These are phyloP conservation scores for Dasyprocta punctata DNA, from an alignment of 2,113 vertebrate genomes.

Conservation along the genomic window DNA sequence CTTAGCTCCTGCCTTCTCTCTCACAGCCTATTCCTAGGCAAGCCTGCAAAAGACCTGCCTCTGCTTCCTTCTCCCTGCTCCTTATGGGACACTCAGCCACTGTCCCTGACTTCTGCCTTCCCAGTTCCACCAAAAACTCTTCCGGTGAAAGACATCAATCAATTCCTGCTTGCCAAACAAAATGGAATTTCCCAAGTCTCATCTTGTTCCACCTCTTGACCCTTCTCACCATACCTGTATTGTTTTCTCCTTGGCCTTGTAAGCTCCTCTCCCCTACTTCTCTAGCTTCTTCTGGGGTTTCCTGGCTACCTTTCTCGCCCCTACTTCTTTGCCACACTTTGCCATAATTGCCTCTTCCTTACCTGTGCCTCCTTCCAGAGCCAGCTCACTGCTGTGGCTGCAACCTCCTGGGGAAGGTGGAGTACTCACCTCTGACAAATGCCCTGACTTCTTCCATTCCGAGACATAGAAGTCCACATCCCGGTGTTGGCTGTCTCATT, in stretches of 20 bases:
- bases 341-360: neutral
- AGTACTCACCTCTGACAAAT: neutral
- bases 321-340: neutral
- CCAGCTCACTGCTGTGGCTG: rapidly evolving
- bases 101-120: neutral
- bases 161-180: neutral
- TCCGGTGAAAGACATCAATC: neutral
- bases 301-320: rapidly evolving
- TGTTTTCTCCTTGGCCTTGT: neutral
- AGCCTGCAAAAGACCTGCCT: neutral
- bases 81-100: neutral
- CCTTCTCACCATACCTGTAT: neutral
- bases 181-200: neutral
- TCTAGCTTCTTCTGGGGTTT: neutral
- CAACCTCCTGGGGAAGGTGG: neutral
- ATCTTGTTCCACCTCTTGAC: neutral
- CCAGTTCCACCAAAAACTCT: neutral
- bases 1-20: neutral
- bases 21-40: neutral
- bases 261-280: neutral
- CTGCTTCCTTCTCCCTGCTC: neutral
- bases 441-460: neutral
- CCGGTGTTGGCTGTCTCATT: neutral
- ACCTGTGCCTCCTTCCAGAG: neutral
- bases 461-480: neutral